These are phyloP conservation scores for Synanthedon andrenaeformis DNA, from an alignment of 2,888 invertebrate genomes.

Conservation along the genomic window DNA sequence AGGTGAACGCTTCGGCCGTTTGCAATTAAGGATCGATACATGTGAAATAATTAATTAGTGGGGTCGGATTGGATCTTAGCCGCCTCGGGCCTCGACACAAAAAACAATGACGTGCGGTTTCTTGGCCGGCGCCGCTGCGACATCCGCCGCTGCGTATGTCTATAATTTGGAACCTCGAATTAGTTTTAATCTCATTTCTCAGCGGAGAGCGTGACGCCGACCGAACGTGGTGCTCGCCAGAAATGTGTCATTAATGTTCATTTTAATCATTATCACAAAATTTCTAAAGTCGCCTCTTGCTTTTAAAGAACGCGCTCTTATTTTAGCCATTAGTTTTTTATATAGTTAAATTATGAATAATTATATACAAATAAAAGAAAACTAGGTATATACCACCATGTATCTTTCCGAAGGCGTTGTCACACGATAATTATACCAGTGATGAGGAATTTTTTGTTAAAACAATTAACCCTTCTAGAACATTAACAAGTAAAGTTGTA, in stretches of 20 bases:
- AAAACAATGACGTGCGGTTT: constrained; percentile 71
- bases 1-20: constrained; percentile 45
- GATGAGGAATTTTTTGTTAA: constrained; percentile 36
- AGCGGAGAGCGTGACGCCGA: constrained; percentile 62
- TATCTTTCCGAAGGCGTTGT: constrained; percentile 26
- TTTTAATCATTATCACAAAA: constrained; percentile 47
- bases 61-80: constrained; percentile 45
- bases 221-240: constrained; percentile 29
- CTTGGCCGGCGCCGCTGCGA: constrained; percentile 57
- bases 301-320: constrained; percentile 11
- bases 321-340: constrained; percentile 8
- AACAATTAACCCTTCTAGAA: constrained; percentile 36
- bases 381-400: too few relatives aligned
- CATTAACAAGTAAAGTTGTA: constrained; percentile 22
- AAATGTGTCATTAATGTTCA: constrained; percentile 67
- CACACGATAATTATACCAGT: constrained; percentile 37
- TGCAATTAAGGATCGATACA: constrained; percentile 70
- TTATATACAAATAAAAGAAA: too few relatives aligned
- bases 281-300: constrained; percentile 20
- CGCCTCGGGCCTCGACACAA: constrained; percentile 55
- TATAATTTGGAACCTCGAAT: constrained; percentile 69
- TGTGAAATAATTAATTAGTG: constrained; percentile 69
- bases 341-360: too few relatives aligned
- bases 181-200: constrained; percentile 62
- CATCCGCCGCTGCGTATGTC: constrained; percentile 56